Evolutionary conservation across 2,888 invertebrate genomes (phyloP).

Genomic region (Trichogramma dendrolimi): DNA sequence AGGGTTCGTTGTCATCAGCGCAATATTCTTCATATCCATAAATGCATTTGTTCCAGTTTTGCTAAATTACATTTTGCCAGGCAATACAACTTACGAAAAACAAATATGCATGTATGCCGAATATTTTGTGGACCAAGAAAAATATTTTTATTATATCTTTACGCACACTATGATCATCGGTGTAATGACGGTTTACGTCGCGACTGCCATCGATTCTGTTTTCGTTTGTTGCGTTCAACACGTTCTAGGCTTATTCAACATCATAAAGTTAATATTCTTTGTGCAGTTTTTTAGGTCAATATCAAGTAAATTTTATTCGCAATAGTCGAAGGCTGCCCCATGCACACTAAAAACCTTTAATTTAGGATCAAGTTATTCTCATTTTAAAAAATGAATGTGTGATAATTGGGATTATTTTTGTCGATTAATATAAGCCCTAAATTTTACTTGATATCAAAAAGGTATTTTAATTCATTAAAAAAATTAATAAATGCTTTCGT

Average conservation of each 20-base stretch:
- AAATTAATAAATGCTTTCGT: too few relatives aligned
- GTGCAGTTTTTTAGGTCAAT: too few relatives aligned
- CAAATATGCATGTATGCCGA: conserved; percentile 1
- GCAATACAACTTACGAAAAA: background rate
- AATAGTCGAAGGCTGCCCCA: too few relatives aligned
- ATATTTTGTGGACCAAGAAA: conserved; percentile 7
- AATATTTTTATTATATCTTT: conserved; percentile 4
- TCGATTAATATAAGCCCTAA: too few relatives aligned
- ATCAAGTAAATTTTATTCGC: too few relatives aligned
- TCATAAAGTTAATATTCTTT: conserved; percentile 2
- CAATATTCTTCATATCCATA: background rate
- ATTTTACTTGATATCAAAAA: too few relatives aligned
- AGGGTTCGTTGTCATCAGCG: background rate
- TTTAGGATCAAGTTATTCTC: too few relatives aligned
- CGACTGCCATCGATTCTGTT: conserved; percentile 2
- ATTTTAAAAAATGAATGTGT: too few relatives aligned
- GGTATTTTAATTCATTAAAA: too few relatives aligned
- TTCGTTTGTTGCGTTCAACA: conserved; percentile 8
- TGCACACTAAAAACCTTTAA: too few relatives aligned
- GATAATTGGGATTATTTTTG: too few relatives aligned
- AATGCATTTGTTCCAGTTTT: background rate
- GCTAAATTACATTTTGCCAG: background rate
- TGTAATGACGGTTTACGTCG: background rate
- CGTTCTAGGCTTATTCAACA: conserved; percentile 11
- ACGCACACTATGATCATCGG: background rate